Base-by-base conservation (phyloP, 2,113 vertebrate genomes). In the Todiramphus chloris region DNA sequence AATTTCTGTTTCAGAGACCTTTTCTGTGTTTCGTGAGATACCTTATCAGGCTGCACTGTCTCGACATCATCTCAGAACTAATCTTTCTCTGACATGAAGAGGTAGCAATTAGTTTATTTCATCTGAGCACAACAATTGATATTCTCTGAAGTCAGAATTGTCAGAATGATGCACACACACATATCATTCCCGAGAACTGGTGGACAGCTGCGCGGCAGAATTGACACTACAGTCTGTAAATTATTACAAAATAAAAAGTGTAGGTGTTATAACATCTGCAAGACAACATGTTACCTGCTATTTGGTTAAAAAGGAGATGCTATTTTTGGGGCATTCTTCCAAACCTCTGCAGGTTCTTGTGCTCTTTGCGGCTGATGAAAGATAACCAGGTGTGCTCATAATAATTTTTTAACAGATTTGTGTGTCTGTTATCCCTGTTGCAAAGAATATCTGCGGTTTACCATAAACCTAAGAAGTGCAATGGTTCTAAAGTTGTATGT, bases 1-100 rank as follows among this genome's bases (percentile, higher is more conserved):
- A 87, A 92, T 94, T 90, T 90, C 59, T 94, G 60, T 73, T 86
- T 94, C 64, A 81, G 76, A 55, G n/a, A 68, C 39, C 23, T 90
- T 83, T 83, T 89, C 53, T 4, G 3, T 76, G 89, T 77, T 84
- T 86, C 55, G 19, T 73, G 58, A 87, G 10, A 43, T 69, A 24
- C 37, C 10, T 91, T 96, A 69, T 72, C 66, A 79, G 78, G 16
- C 39, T 78, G 53, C 50, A 64, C 69, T 89, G 21, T 55, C 79
- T 87, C 80, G 63, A 55, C 13, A 58, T 77, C 37, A 27, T 70
- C 46, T 79, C 75, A 80, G 79, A 90, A 66, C 50, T 69, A n/a
- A 74, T 28, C 20, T 16, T 4, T 68, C 18, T 72, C 27, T 72
- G 51, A 75, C 53, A 56, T 44, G 46, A 86, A 35, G 43, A 81